Conservation (phyloP, 2,113 vertebrate species). For the Oreocharis arfaki region DNA sequence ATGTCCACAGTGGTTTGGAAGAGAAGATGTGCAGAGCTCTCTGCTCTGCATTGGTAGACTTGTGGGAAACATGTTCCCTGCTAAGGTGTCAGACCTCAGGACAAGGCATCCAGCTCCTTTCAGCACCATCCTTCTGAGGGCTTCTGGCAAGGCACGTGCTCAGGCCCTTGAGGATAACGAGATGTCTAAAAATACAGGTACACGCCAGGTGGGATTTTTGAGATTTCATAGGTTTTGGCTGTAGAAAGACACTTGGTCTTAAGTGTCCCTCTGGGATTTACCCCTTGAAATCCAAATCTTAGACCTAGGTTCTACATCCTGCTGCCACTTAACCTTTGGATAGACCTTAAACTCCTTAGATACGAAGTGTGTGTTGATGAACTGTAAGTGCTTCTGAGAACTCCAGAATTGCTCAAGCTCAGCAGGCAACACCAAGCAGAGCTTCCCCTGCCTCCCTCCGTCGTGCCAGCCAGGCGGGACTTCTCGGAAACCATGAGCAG, state of each 20-base stretch:
- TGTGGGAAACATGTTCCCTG: fast-evolving
- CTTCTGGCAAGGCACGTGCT: neutral
- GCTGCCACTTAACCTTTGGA: neutral
- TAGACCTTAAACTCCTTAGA: neutral
- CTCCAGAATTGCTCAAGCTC: conserved; percentile 26
- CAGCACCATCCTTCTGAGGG: neutral
- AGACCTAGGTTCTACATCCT: neutral
- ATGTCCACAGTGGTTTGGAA: neutral
- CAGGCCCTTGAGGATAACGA: neutral
- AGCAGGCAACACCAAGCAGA: neutral
- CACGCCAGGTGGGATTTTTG: neutral
- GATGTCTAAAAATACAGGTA: neutral
- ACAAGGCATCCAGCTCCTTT: neutral
- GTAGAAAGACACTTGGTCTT: neutral
- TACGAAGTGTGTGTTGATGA: neutral
- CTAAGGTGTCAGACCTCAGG: neutral
- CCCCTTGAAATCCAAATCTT: neutral
- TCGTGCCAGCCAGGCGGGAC: neutral
- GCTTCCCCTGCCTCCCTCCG: neutral
- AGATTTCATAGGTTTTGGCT: neutral
- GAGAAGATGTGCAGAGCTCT: neutral
- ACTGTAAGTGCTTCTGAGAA: neutral
- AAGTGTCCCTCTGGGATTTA: neutral
- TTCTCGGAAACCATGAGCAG: conserved; percentile 18
- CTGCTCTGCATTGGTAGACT: fast-evolving